Evolutionary conservation across 2,888 invertebrate genomes (phyloP).

Genomic region (Tuberolachnus salignus): DNA sequence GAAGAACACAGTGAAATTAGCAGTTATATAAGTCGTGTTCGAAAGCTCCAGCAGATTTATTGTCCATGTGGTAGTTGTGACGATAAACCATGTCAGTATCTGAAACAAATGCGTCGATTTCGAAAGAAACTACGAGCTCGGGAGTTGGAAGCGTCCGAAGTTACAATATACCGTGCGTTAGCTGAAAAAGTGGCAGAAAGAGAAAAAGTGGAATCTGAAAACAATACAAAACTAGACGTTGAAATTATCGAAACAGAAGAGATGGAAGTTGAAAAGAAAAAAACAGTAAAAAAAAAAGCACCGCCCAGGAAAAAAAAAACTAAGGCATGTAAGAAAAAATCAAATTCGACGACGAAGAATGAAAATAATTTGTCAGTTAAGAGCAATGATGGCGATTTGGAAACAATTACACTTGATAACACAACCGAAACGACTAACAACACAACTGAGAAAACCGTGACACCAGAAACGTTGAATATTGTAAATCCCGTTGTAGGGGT

Average conservation of each 20-base stretch:
- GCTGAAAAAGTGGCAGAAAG: not conserved
- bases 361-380: not conserved
- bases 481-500: not conserved
- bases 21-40: not conserved
- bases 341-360: too few relatives aligned
- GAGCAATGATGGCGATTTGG: not conserved
- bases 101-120: not conserved
- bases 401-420: not conserved
- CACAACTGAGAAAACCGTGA: not conserved
- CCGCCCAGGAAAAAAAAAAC: not conserved
- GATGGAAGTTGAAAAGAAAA: not conserved
- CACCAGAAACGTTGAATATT: not conserved
- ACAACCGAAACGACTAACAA: not conserved
- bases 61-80: slow-evolving; percentile 6
- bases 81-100: not conserved
- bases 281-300: not conserved
- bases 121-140: not conserved
- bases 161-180: not conserved
- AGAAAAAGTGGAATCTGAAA: not conserved
- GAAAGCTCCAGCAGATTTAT: not conserved
- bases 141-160: not conserved
- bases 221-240: too few relatives aligned
- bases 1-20: not conserved
- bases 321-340: not conserved
- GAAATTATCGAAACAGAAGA: not conserved